These are phyloP conservation scores for Corvus moneduloides DNA, from an alignment of 2,113 vertebrate genomes.

Conservation along the genomic window DNA sequence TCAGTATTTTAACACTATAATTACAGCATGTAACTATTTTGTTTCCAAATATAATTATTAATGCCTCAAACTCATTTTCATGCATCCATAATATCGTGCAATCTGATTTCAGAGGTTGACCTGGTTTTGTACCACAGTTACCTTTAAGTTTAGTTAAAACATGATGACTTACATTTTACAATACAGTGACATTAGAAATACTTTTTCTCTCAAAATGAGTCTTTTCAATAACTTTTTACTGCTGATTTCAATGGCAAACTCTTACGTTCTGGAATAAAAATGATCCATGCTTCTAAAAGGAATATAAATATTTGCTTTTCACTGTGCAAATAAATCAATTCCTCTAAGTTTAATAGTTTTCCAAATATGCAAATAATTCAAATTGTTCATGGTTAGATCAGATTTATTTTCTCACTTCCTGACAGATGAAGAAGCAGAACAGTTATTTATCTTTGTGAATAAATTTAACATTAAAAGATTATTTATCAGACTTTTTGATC, in stretches of 20 bases:
- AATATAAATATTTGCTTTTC: neutral
- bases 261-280: neutral
- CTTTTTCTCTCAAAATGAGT: neutral
- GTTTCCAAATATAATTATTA: slow-evolving; percentile 50
- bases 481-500: neutral
- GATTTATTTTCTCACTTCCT: neutral
- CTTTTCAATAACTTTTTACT: neutral
- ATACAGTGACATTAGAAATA: neutral
- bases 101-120: slow-evolving; percentile 15
- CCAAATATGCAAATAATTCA: neutral
- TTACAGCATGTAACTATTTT: slow-evolving; percentile 17
- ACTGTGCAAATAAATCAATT: neutral
- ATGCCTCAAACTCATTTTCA: slow-evolving; percentile 28
- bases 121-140: slow-evolving; percentile 28
- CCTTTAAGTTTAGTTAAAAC: slow-evolving; percentile 28
- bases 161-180: neutral
- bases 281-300: neutral
- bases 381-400: neutral
- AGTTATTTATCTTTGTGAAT: neutral
- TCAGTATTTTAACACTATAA: slow-evolving; percentile 49
- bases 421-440: neutral
- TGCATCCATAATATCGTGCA: slow-evolving; percentile 20
- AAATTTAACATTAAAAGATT: neutral
- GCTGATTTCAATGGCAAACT: neutral
- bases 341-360: neutral